These are phyloP conservation scores for Drosophila obscura DNA, from an alignment of 1,140 invertebrate species.

Conservation along the genomic window DNA sequence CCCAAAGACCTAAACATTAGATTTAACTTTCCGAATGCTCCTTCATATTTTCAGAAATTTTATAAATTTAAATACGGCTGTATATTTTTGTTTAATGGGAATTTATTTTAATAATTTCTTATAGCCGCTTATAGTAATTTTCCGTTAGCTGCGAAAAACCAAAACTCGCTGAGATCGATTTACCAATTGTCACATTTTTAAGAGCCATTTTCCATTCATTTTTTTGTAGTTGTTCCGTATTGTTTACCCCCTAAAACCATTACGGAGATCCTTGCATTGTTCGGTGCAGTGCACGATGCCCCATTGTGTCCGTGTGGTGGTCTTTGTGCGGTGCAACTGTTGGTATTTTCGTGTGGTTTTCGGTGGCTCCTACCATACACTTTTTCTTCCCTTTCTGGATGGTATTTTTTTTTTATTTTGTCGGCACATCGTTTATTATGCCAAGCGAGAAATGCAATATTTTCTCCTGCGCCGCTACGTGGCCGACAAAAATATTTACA, in stretches of 20 bases:
- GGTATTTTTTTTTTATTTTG: constrained; percentile 36
- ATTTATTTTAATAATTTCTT: no score
- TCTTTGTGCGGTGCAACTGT: constrained; percentile 59
- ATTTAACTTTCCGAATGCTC: no score
- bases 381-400: constrained; percentile 23
- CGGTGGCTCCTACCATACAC: constrained; percentile 9
- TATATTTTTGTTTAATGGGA: no score
- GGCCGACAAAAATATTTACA: constrained; percentile 81
- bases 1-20: no score
- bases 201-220: constrained; percentile 9
- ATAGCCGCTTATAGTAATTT: no score
- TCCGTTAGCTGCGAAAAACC: no score
- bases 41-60: no score
- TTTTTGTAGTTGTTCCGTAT: constrained; percentile 17
- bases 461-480: constrained; percentile 79
- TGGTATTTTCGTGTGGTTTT: constrained; percentile 60
- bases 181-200: not conserved
- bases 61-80: no score
- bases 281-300: not conserved
- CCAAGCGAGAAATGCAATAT: constrained; percentile 81
- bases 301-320: constrained; percentile 11
- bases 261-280: constrained; percentile 33
- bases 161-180: constrained; percentile 6
- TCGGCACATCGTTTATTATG: constrained; percentile 79
- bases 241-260: constrained; percentile 15